Percentiles rank a stretch among this genome's conserved stretches.
These are phyloP conservation scores for Alca torda DNA, from an alignment of 2,797 vertebrate species.

Conservation along the genomic window DNA sequence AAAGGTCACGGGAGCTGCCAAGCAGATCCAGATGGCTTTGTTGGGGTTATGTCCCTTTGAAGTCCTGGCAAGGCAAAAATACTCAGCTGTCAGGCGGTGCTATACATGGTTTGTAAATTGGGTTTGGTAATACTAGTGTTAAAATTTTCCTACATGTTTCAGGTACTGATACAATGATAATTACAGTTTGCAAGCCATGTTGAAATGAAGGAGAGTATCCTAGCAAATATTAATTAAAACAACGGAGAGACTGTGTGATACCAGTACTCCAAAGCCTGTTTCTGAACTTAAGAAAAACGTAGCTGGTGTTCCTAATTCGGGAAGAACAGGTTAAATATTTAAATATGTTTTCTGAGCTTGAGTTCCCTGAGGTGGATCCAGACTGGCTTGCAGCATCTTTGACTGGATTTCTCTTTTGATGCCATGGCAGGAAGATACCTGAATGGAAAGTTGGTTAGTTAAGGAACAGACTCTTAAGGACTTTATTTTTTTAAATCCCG, in stretches of 20 bases:
- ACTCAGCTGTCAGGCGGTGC: neutral
- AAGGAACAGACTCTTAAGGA: neutral
- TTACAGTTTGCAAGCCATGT: neutral
- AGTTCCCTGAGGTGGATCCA: neutral
- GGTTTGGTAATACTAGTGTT: neutral
- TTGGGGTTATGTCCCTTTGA: neutral
- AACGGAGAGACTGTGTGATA: neutral
- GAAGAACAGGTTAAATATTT: neutral
- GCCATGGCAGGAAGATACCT: neutral
- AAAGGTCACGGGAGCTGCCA: neutral
- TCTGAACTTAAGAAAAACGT: neutral
- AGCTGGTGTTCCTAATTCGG: neutral
- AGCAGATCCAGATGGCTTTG: neutral
- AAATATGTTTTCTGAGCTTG: neutral
- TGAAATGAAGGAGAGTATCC: neutral
- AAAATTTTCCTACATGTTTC: neutral
- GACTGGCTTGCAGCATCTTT: neutral
- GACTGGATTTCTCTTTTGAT: neutral
- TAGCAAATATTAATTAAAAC: neutral
- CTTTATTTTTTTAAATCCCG: neutral
- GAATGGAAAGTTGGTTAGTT: neutral
- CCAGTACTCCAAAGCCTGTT: neutral
- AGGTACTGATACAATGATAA: neutral
- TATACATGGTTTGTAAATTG: neutral
- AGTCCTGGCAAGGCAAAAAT: neutral